These are phyloP conservation scores for Cygnus atratus DNA, from an alignment of 2,113 vertebrate genomes.

Conservation along the genomic window DNA sequence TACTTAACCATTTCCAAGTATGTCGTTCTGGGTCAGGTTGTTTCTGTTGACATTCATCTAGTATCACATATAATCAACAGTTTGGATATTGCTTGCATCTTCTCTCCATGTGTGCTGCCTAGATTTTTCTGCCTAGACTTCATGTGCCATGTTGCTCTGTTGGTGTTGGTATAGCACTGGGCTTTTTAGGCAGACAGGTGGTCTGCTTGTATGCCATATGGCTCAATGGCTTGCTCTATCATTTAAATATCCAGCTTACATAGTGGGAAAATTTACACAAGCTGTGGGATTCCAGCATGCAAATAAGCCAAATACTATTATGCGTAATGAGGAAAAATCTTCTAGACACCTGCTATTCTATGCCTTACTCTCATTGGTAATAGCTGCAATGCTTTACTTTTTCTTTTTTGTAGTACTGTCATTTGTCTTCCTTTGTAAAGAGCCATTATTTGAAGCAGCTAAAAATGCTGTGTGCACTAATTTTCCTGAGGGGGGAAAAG, in stretches of 20 bases:
- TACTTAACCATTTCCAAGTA: neutral
- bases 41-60: neutral
- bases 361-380: neutral
- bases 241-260: neutral
- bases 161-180: neutral
- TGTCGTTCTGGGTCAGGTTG: neutral
- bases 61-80: neutral
- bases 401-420: neutral
- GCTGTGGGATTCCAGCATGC: neutral
- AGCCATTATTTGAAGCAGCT: neutral
- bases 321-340: neutral
- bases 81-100: neutral
- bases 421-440: neutral
- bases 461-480: neutral
- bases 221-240: neutral
- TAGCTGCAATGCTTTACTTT: neutral
- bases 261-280: neutral
- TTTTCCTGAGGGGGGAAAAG: neutral
- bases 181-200: neutral
- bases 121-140: neutral
- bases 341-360: neutral
- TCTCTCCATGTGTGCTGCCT: neutral
- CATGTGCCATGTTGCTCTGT: too few relatives aligned
- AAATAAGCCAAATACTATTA: neutral
- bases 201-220: neutral